Base-by-base conservation (phyloP, 2,797 vertebrate genomes). In the Centropyge bicolor region DNA sequence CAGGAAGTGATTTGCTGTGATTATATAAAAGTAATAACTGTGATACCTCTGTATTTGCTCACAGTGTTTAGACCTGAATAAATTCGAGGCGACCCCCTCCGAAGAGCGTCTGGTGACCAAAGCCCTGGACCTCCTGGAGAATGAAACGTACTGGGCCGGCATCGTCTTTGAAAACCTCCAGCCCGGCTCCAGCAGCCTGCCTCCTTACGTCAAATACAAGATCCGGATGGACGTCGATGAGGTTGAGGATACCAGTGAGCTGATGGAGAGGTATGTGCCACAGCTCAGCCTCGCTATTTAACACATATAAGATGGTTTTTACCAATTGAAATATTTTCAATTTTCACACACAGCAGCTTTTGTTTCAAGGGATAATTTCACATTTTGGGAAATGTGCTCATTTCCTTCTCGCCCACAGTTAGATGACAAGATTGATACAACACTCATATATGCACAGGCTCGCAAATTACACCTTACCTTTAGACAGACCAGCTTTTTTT, bases 141-240 rank as follows among this genome's bases (percentile, higher is more conserved):
- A 97, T 51, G 94, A 95, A 7, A 96, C 91, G 6, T 99, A 96
- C 89, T 99, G 98, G 98, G 98, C 98, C 10, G 97, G 95, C 0
- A 68, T 99, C 1, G 97, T 98, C 74, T 99, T 99, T 82, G 89
- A 95, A 1, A 95, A 96, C 88, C 79, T 98, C 9, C 69, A 89
- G 35, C 86, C 95, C 0, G 67, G 87, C 71, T 94, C 95, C 38
- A 70, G 74, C 2, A 79, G 85, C 4, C 94, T 95, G 12, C 97
- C 98, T 51, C 93, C 91, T 0, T 95, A 98, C 0, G 92, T 99
- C 80, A 97, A 96, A 83, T 99, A 99, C 90, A 99, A 97, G 88
- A 98, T 99, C 82, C 96, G 98, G 70, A 99, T 99, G 98, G 97
- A 99, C 83, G 95, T 99, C 0, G 97, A 99, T 62, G 97, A 97